Base-by-base conservation (phyloP, 2,888 invertebrate species). In the Caenorhabditis wallacei region DNA sequence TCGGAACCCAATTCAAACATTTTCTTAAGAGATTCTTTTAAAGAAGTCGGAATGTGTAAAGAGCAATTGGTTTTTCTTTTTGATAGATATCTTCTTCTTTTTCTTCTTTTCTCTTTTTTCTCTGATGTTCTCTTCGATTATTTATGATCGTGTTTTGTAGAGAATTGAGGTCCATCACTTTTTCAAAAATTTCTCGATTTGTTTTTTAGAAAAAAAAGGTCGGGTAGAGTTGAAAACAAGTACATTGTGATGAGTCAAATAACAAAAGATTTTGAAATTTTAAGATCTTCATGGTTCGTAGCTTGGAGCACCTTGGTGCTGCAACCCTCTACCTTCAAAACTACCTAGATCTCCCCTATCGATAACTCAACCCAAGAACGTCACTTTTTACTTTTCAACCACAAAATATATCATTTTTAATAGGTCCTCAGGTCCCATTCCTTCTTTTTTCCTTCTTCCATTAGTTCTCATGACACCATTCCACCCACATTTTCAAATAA, bases 31-130 rank as follows among this genome's bases (percentile, higher is more conserved):
- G 40, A 16, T 13, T 40, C 40, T 40, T 40, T 40, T 40, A 40
- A 74, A 56, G 43, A 35, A 54, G n/a, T 30, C 22, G 43, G 24
- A 30, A 22, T 46, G 74, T 75, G 74, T 75, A 75, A 75, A 75
- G 74, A 75, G 74, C 74, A 75, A 75, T 75, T 75, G 74, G 54
- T 64, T 72, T 53, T 61, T 59, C 59, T 30, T 51, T 63, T 54
- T 54, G 54, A 43, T 53, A 63, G 51, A 61, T 61, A 46, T 24
- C 53, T 48, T 48, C 46, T 51, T 22, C 71, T 16, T 35, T 53
- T 24, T 11, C 59, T 11, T 26, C n/a, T n/a, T n/a, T n/a, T 8
- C 24, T 61, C 24, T 43, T 43, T 24, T 22, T 22, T 26, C 46
- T 46, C 46, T 40, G n/a, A n/a, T 61, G 7, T 24, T 61, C 13